Evolutionary conservation across 2,113 vertebrate species (phyloP).

Genomic region (Heterocephalus glaber): DNA sequence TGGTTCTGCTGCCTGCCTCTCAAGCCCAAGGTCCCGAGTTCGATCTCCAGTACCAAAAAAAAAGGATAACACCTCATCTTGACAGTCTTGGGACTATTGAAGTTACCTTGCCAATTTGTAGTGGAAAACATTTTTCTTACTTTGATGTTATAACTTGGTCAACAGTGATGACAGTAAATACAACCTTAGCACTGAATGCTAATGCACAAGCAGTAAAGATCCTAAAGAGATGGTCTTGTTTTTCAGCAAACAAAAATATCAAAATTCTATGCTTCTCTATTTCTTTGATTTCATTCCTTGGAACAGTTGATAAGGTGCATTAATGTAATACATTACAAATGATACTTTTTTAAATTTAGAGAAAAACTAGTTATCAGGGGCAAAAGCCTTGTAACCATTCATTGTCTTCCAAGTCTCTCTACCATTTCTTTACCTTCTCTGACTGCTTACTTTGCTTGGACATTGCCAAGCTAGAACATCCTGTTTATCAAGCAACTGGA

Average conservation of each 20-base stretch:
- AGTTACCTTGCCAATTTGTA: background rate
- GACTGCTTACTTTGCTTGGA: background rate
- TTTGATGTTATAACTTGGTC: background rate
- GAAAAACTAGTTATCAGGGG: background rate
- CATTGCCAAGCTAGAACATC: background rate
- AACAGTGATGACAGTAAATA: background rate
- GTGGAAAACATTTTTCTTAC: background rate
- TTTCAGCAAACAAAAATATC: background rate
- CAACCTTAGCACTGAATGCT: background rate
- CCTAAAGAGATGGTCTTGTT: background rate
- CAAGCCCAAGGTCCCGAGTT: no score
- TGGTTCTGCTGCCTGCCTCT: no score
- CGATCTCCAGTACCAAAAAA: no score
- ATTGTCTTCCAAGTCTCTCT: background rate
- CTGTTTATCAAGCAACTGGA: background rate
- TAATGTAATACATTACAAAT: background rate
- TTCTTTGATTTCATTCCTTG: conserved; percentile 5
- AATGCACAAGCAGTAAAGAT: background rate
- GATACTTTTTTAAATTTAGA: background rate
- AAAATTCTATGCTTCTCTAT: background rate
- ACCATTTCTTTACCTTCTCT: background rate
- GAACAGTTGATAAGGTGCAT: background rate
- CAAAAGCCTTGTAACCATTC: background rate
- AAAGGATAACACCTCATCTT: background rate
- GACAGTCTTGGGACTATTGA: background rate